Conservation (phyloP, 1,140 invertebrate genomes). For the Drosophila ficusphila region DNA sequence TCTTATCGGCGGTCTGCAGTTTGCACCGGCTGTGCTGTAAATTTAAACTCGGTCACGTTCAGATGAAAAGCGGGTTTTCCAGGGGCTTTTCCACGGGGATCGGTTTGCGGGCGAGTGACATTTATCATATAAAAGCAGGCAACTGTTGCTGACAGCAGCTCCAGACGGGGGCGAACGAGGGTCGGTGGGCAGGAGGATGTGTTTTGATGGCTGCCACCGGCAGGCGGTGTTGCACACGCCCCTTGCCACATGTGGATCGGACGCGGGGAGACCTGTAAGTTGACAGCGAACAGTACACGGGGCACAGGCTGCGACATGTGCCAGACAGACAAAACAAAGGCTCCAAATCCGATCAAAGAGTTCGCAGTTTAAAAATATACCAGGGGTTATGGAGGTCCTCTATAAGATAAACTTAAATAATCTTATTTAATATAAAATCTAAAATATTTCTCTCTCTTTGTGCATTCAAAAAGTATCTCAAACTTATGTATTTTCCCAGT, state of each 20-base stretch:
- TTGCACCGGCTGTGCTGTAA: constrained; percentile 19
- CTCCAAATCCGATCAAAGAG: constrained; percentile 8
- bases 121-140: constrained; percentile 49
- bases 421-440: too few species aligned
- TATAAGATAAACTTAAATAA: too few species aligned
- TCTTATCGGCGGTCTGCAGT: not conserved
- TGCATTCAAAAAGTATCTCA: too few species aligned
- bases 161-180: constrained; percentile 2
- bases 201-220: constrained; percentile 56
- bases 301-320: constrained; percentile 54
- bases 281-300: constrained; percentile 21
- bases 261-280: constrained; percentile 13
- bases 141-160: constrained; percentile 71
- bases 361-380: not conserved
- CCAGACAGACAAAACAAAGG: constrained; percentile 15
- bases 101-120: constrained; percentile 22
- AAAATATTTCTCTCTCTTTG: too few species aligned
- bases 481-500: not conserved
- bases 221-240: constrained; percentile 41
- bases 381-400: too few species aligned
- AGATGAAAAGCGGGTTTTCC: not conserved
- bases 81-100: not conserved
- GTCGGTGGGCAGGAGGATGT: not conserved
- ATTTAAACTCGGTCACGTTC: constrained; percentile 48
- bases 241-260: constrained; percentile 3